phyloP scores from a whole-genome alignment of 2,113 vertebrate genomes.

The Oreotrochilus melanogaster region DNA sequence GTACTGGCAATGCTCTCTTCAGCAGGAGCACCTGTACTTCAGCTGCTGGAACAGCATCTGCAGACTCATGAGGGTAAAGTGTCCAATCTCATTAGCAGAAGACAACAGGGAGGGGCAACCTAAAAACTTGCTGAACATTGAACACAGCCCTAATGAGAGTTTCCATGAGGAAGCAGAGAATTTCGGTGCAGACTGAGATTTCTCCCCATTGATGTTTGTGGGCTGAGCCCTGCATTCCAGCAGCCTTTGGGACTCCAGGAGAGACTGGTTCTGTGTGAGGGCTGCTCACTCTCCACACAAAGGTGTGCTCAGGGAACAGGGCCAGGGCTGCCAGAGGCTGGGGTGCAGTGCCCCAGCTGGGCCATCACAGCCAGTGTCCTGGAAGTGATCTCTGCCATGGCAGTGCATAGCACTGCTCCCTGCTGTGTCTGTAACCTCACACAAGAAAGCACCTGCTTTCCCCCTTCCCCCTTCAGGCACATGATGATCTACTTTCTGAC shows the following conservation, averaged over 20 bases:
- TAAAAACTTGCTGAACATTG: neutral
- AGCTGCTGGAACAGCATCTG: neutral
- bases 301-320: neutral
- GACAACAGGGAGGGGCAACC: neutral
- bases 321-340: neutral
- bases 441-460: neutral
- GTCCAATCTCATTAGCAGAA: neutral
- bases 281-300: accelerated
- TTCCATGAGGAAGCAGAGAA: neutral
- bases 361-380: neutral
- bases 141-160: neutral
- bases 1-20: neutral
- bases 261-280: neutral
- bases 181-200: neutral
- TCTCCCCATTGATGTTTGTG: neutral
- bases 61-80: neutral
- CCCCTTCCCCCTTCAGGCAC: accelerated
- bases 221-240: neutral
- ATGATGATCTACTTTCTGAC: accelerated
- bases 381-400: accelerated
- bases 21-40: neutral
- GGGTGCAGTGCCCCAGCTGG: neutral
- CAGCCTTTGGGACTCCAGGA: neutral
- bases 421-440: accelerated
- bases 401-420: accelerated